Evolutionary conservation across 2,888 invertebrate species (phyloP).

Genomic region (Chloroclysta siterata): DNA sequence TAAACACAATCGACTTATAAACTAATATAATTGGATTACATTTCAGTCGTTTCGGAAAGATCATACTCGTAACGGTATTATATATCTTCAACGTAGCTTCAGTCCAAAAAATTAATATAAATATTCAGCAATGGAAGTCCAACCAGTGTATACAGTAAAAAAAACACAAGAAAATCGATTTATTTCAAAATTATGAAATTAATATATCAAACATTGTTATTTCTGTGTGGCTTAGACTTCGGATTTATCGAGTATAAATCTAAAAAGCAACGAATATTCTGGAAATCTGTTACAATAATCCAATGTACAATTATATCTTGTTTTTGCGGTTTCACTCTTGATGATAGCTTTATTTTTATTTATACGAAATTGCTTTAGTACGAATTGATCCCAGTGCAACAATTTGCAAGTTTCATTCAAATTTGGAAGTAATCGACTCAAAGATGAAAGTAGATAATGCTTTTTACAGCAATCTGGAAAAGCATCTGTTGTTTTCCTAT

Average conservation of each 20-base stretch:
- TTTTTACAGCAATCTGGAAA: conserved; percentile 8
- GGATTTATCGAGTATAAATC: conserved; percentile 1
- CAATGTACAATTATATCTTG: neutral
- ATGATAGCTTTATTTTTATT: neutral
- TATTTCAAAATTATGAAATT: conserved; percentile 2
- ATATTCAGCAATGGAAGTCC: neutral
- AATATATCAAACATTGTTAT: neutral
- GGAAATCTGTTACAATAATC: conserved; percentile 6
- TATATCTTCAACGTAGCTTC: neutral
- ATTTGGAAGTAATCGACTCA: conserved; percentile 11
- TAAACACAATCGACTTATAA: neutral
- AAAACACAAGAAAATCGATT: neutral
- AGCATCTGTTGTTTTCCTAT: neutral
- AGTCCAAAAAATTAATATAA: neutral
- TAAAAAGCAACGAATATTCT: neutral
- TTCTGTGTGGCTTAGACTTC: conserved; percentile 2
- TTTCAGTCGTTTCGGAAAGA: neutral
- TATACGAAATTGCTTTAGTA: neutral
- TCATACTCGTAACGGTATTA: neutral
- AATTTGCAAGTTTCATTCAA: neutral
- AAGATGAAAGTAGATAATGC: conserved; percentile 1
- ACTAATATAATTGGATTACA: neutral
- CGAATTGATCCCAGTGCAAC: neutral
- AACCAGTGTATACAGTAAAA: neutral
- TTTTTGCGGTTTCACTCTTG: neutral